A percentile compares a stretch with the other conserved stretches of the same genome.
Evolutionary conservation across 1,140 invertebrate species (phyloP).

Genomic region (Drosophila watanabei): DNA sequence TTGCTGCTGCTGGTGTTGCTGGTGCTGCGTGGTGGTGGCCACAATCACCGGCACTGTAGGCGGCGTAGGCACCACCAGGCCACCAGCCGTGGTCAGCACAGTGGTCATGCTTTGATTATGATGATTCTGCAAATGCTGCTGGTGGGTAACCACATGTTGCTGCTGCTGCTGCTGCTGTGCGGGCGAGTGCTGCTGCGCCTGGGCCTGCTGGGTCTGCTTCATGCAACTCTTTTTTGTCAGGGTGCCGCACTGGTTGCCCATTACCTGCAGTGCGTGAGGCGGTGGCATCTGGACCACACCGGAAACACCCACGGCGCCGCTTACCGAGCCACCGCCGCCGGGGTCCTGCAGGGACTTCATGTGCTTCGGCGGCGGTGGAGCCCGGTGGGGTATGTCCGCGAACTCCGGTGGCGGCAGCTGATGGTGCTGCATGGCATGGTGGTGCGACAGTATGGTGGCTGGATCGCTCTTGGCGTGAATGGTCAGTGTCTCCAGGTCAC

Average conservation of each 20-base stretch:
- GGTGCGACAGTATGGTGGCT: slow-evolving; percentile 89
- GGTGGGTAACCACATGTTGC: slow-evolving; percentile 57
- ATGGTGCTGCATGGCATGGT: slow-evolving; percentile 90
- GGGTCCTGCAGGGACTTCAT: slow-evolving; percentile 88
- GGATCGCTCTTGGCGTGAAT: slow-evolving; percentile 90
- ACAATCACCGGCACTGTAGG: slow-evolving; percentile 77
- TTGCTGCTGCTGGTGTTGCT: slow-evolving; percentile 81
- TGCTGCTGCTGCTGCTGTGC: slow-evolving; percentile 64
- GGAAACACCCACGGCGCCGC: slow-evolving; percentile 86
- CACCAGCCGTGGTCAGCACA: slow-evolving; percentile 74
- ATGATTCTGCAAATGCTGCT: slow-evolving; percentile 82
- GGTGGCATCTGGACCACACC: slow-evolving; percentile 87
- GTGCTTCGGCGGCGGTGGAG: slow-evolving; percentile 91
- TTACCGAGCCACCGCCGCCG: slow-evolving; percentile 87
- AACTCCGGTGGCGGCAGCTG: slow-evolving; percentile 92
- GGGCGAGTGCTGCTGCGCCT: slow-evolving; percentile 77
- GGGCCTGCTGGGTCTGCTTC: slow-evolving; percentile 74
- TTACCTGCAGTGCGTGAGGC: slow-evolving; percentile 89
- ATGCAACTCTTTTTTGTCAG: slow-evolving; percentile 88
- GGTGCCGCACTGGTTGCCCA: slow-evolving; percentile 88
- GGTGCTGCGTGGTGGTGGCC: slow-evolving; percentile 85
- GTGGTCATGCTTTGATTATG: slow-evolving; percentile 85
- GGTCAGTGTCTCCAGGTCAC: slow-evolving; percentile 90
- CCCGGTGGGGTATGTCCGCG: slow-evolving; percentile 90
- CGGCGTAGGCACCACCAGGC: slow-evolving; percentile 72